Evolutionary conservation across 2,888 invertebrate genomes (phyloP), one percentile per base, ranked within the genome.

Genomic region (Drosophila trichaetosa): DNA sequence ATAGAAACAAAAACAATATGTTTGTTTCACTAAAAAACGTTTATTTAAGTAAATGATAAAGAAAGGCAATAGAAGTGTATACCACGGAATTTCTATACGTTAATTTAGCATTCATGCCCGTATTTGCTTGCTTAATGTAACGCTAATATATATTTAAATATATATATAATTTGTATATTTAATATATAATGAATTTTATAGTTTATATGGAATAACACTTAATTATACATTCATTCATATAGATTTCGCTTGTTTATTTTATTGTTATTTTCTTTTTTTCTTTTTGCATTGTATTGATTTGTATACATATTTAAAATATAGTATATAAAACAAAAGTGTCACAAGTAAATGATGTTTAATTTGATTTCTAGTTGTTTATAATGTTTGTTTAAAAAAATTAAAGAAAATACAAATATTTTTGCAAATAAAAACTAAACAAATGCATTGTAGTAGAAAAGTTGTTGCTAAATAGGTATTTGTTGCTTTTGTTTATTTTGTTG

Each of bases 181-280:
- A 79, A 89, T 85, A 89, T 85, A 89, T 89, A 89, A 89, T 89
- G 85, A 54, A 80, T 81, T 89, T 77, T 78, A 82, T 89, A 89
- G 88, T 91, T 90, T 91, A 87, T 91, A 91, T 91, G 89, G 91
- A 92, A 91, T 91, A 91, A 91, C 91, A 91, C 91, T 92, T 92
- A 87, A 90, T 86, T 78, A 90, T 89, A 90, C 89, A 91, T 81
- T 91, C 82, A 84, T 87, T 91, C 83, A 81, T 80, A 81, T 80
- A 76, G 67, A 62, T 76, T 67, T 72, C 57, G 49, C 49, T 58
- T 51, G 38, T 74, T 83, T 46, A 46, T 46, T 16, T 46, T 46
- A 46, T 16, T 46, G 21, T 46, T 46, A 21, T 24, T 16, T 46
- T 13, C 21, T 21, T 21, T 21, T 21, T n/a, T 38, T 27, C 2